phyloP scores from a whole-genome alignment of 2,113 vertebrate genomes.

The Pangasianodon gigas region DNA sequence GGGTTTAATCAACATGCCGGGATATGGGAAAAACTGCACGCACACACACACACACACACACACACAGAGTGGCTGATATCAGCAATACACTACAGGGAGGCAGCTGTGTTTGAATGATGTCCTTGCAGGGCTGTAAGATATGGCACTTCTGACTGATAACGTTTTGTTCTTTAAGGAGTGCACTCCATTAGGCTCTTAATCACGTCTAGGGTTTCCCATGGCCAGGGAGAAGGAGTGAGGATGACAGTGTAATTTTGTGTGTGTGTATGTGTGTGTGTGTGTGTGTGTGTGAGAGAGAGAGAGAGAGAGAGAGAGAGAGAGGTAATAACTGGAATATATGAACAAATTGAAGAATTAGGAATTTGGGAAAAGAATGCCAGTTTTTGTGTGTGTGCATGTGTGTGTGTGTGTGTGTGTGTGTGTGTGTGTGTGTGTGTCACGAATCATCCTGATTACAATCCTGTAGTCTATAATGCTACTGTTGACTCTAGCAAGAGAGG shows the following conservation, averaged over 20 bases:
- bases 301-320: not conserved
- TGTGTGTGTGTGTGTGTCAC: not conserved
- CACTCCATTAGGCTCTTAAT: slow-evolving; percentile 46
- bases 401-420: not conserved
- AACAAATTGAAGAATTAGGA: not conserved
- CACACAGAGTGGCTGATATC: slow-evolving; percentile 7
- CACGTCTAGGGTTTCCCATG: slow-evolving; percentile 34
- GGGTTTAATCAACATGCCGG: slow-evolving; percentile 38
- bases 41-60: not conserved
- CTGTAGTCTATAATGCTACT: slow-evolving; percentile 22
- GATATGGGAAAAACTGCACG: not conserved
- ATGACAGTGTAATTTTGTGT: slow-evolving; percentile 21
- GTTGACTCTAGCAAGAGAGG: slow-evolving; percentile 27
- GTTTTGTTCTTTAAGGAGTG: slow-evolving; percentile 40
- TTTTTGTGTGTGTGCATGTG: not conserved
- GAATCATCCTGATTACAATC: slow-evolving; percentile 2
- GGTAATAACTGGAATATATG: not conserved
- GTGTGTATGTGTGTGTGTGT: not conserved
- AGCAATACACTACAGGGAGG: slow-evolving; percentile 21
- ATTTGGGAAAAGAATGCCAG: not conserved
- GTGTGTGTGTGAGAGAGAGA: slow-evolving; percentile 16
- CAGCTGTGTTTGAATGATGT: slow-evolving; percentile 24
- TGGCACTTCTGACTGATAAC: slow-evolving; percentile 37
- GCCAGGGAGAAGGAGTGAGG: not conserved
- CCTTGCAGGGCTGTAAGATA: slow-evolving; percentile 12